phyloP scores from a whole-genome alignment of 1,140 invertebrate species.

The Meloidogyne exigua region DNA sequence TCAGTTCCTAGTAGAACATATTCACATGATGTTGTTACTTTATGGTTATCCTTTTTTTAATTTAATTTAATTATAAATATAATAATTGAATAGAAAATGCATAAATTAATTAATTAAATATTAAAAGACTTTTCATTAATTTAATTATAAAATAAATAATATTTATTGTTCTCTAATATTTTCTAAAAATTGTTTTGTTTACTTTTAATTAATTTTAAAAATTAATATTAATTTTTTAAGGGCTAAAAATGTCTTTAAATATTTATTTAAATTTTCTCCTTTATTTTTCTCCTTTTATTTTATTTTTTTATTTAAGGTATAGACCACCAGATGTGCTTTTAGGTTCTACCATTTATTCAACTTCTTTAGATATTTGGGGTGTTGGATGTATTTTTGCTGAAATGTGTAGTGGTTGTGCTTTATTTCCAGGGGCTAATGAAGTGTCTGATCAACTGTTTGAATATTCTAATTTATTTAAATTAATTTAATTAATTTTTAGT shows the following conservation, averaged over 20 bases:
- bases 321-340: slow-evolving; percentile 92
- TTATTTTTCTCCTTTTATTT: too few relatives aligned
- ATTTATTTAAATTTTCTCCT: too few relatives aligned
- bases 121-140: too few relatives aligned
- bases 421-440: slow-evolving; percentile 90
- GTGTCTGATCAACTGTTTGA: slow-evolving; percentile 88
- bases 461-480: slow-evolving; percentile 60
- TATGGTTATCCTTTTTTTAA: slow-evolving; percentile 66
- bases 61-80: slow-evolving; percentile 17
- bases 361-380: slow-evolving; percentile 80
- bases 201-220: too few relatives aligned
- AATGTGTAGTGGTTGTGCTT: slow-evolving; percentile 91
- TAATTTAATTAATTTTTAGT: background rate
- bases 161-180: too few relatives aligned
- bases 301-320: slow-evolving; percentile 66
- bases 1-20: slow-evolving; percentile 94
- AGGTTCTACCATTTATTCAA: slow-evolving; percentile 92
- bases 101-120: too few relatives aligned
- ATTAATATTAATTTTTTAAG: too few relatives aligned
- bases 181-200: too few relatives aligned
- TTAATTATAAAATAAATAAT: too few relatives aligned
- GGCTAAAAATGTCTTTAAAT: too few relatives aligned
- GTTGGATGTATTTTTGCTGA: slow-evolving; percentile 97
- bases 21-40: slow-evolving; percentile 91
- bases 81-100: too few relatives aligned